phyloP scores from a whole-genome alignment of 2,113 vertebrate species.

The Charina bottae region DNA sequence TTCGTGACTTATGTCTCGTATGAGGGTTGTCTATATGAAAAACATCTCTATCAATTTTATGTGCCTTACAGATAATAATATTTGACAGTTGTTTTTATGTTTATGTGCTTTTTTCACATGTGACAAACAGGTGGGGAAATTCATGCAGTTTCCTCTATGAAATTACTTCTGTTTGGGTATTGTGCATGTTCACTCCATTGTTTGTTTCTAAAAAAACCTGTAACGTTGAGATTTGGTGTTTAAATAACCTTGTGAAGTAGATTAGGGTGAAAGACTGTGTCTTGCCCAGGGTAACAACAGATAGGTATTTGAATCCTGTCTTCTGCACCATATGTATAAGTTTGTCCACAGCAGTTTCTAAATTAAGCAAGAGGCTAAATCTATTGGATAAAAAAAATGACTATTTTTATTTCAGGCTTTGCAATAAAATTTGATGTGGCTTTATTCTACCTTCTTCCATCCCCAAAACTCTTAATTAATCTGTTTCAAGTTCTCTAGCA shows the following conservation, averaged over 20 bases:
- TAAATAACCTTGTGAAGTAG: background rate
- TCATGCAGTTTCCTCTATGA: background rate
- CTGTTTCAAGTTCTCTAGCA: background rate
- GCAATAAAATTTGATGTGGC: background rate
- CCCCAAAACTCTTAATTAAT: constrained; percentile 7
- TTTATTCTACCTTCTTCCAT: constrained; percentile 15
- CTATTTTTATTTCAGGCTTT: constrained; percentile 10
- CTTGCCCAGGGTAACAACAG: background rate
- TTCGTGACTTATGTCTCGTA: background rate
- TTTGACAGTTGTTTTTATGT: background rate
- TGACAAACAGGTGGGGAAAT: background rate
- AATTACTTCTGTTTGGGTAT: background rate
- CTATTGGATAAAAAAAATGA: background rate
- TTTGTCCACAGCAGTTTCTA: background rate
- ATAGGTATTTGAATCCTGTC: background rate
- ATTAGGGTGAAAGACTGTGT: background rate
- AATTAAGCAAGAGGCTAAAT: background rate
- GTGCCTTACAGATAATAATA: background rate
- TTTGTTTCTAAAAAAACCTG: background rate
- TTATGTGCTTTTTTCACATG: background rate
- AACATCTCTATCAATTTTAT: background rate
- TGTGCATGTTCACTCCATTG: background rate
- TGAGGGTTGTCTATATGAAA: background rate
- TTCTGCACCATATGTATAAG: background rate
- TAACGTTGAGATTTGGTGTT: background rate